Conservation (phyloP, 2,113 vertebrate species). For the Nothobranchius furzeri region DNA sequence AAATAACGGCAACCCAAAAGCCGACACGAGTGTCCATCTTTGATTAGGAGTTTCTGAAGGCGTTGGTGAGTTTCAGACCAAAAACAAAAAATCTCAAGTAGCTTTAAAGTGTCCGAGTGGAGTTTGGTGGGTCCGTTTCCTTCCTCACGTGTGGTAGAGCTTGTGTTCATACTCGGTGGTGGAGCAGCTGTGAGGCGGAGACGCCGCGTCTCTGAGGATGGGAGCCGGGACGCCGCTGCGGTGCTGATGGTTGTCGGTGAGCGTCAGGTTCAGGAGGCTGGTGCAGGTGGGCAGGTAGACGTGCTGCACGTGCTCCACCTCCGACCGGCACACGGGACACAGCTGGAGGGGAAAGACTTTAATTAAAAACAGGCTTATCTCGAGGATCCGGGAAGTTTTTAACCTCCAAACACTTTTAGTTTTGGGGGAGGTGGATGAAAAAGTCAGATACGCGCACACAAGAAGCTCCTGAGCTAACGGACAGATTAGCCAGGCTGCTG, state of each 20-base stretch:
- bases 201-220: conserved; percentile 65
- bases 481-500: conserved; percentile 47
- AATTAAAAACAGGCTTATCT: not conserved
- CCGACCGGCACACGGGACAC: conserved; percentile 92
- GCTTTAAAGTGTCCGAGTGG: conserved; percentile 16
- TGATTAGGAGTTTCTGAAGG: conserved; percentile 31
- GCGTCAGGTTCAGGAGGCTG: conserved; percentile 91
- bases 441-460: not conserved
- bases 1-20: not conserved
- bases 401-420: not conserved
- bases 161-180: conserved; percentile 72
- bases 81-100: not conserved
- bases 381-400: too few species aligned
- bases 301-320: conserved; percentile 92
- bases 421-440: not conserved
- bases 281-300: conserved; percentile 96
- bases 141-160: conserved; percentile 59
- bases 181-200: conserved; percentile 57
- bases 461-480: conserved; percentile 38
- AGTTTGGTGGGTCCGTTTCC: conserved; percentile 10
- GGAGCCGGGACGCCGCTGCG: conserved; percentile 57
- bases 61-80: conserved; percentile 2
- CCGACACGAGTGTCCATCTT: conserved; percentile 35
- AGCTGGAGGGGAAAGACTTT: conserved; percentile 70
- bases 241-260: conserved; percentile 74